phyloP scores from a whole-genome alignment of 1,140 invertebrate genomes.

The Atopsyche davidsoni region DNA sequence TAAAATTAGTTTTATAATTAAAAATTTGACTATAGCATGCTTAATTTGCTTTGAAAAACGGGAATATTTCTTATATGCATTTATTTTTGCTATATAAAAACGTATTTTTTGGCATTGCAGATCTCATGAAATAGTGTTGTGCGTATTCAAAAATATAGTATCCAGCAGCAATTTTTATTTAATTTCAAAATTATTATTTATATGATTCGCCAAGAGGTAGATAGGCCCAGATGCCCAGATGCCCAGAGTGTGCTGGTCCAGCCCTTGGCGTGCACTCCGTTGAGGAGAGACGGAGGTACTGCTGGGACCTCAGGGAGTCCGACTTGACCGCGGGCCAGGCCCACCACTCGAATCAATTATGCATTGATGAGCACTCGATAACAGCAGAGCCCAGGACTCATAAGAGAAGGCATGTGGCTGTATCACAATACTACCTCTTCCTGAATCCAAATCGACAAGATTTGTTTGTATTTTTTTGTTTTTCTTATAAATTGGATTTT shows the following conservation, averaged over 20 bases:
- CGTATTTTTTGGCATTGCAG: too few species aligned
- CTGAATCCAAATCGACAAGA: neutral
- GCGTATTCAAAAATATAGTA: too few species aligned
- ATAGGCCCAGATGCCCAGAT: neutral
- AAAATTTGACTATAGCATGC: too few species aligned
- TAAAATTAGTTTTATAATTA: too few species aligned
- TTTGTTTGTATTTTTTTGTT: slow-evolving; percentile 1
- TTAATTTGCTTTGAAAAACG: too few species aligned
- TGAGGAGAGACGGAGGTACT: neutral
- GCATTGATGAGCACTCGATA: slow-evolving; percentile 27
- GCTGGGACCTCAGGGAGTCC: neutral
- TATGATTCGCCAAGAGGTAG: neutral
- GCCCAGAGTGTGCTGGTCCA: neutral
- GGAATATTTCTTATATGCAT: too few species aligned
- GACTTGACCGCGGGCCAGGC: slow-evolving; percentile 8
- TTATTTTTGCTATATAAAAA: too few species aligned
- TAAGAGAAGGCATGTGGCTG: neutral
- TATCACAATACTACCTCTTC: neutral
- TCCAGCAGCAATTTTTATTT: neutral
- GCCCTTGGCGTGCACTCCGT: neutral
- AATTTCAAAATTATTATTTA: neutral
- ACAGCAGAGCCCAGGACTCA: slow-evolving; percentile 1
- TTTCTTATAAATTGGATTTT: too few species aligned
- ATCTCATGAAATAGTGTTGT: too few species aligned
- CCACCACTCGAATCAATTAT: slow-evolving; percentile 24